phyloP scores from a whole-genome alignment of 1,140 invertebrate species.

The Neelides sp. region DNA sequence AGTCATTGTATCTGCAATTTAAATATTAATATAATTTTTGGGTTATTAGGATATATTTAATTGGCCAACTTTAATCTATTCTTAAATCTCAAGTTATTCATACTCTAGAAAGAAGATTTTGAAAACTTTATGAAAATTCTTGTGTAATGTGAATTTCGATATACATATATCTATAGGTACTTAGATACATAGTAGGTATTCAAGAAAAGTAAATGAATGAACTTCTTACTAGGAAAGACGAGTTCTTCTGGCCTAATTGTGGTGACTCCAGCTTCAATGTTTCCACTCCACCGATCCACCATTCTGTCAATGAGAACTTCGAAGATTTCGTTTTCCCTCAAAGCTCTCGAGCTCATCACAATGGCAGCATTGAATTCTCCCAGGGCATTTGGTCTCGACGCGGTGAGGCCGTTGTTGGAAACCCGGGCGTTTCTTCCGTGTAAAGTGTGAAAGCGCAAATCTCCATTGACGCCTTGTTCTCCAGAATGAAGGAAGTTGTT shows the following conservation, averaged over 20 bases:
- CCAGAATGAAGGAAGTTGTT: slow-evolving; percentile 1
- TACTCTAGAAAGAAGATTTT: no score
- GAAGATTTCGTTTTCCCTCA: slow-evolving; percentile 81
- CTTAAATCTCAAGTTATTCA: no score
- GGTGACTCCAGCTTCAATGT: slow-evolving; percentile 54
- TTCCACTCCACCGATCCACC: slow-evolving; percentile 82
- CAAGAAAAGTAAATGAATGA: no score
- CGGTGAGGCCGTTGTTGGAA: slow-evolving; percentile 72
- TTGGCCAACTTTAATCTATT: no score
- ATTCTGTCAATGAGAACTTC: slow-evolving; percentile 82
- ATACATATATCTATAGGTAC: no score
- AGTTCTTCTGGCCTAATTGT: slow-evolving; percentile 74
- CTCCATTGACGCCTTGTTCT: slow-evolving; percentile 37
- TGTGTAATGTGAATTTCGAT: no score
- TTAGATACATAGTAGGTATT: no score
- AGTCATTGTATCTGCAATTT: slow-evolving; percentile 81
- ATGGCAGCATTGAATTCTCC: slow-evolving; percentile 91
- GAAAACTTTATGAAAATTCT: no score
- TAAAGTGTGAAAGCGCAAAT: slow-evolving; percentile 68
- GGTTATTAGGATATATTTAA: no score
- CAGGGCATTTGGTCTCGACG: slow-evolving; percentile 65
- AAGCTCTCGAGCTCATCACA: slow-evolving; percentile 71
- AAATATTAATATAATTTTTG: no score
- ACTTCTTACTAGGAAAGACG: slow-evolving; percentile 68
- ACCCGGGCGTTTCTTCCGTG: slow-evolving; percentile 81